Percentiles rank a stretch among this genome's conserved stretches.
These are phyloP conservation scores for Microplitis demolitor DNA, from an alignment of 1,140 invertebrate species.

Conservation along the genomic window DNA sequence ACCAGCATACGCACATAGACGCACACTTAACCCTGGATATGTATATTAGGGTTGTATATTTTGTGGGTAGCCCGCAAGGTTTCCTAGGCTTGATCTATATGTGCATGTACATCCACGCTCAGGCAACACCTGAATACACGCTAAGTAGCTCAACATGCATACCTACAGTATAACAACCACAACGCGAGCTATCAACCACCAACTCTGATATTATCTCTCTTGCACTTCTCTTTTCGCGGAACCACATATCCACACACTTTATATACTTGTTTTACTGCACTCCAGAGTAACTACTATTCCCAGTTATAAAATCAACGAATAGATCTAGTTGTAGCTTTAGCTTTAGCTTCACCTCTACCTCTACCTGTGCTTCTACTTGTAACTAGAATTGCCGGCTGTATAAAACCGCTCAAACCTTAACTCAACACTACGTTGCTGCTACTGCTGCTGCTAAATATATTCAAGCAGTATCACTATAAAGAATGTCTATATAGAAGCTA, in stretches of 20 bases:
- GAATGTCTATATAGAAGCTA: too few species aligned
- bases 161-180: slow-evolving; percentile 24
- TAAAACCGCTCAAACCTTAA: too few species aligned
- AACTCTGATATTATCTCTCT: slow-evolving; percentile 4
- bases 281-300: too few species aligned
- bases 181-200: slow-evolving; percentile 11
- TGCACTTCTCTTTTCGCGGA: not conserved
- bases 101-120: not conserved
- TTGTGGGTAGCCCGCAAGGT: not conserved
- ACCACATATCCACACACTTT: too few species aligned
- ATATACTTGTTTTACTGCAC: not conserved
- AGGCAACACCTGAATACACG: slow-evolving; percentile 21
- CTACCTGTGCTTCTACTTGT: too few species aligned
- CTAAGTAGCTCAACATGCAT: slow-evolving; percentile 30
- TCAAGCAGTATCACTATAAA: too few species aligned
- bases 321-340: too few species aligned
- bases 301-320: too few species aligned
- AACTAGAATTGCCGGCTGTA: too few species aligned
- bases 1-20: slow-evolving; percentile 8
- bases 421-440: too few species aligned
- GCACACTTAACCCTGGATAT: slow-evolving; percentile 1
- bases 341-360: too few species aligned
- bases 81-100: not conserved
- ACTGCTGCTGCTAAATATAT: too few species aligned
- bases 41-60: not conserved